Conservation (phyloP, 64 coral and sea anemone species). For the Stichodactyla mertensii region DNA sequence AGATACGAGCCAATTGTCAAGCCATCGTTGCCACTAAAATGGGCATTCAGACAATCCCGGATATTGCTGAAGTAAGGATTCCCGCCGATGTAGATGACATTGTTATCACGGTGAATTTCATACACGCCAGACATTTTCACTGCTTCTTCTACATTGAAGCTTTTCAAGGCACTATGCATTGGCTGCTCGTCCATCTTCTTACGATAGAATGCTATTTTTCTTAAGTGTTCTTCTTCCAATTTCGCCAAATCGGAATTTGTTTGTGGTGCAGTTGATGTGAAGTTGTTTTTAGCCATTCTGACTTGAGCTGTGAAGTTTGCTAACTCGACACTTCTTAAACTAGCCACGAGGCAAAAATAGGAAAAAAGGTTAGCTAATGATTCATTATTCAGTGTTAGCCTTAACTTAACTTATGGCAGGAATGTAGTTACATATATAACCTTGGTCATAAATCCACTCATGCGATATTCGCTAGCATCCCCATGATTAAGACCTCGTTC, state of each 20-base stretch:
- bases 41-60: conserved; percentile 93
- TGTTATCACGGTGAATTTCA: conserved; percentile 59
- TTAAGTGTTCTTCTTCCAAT: conserved; percentile 61
- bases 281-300: background rate
- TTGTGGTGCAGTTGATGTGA: background rate
- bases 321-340: background rate
- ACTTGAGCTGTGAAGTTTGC: background rate
- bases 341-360: background rate
- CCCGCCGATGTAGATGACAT: conserved; percentile 91
- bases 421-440: too few relatives aligned
- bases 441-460: too few relatives aligned
- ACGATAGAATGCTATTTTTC: conserved; percentile 62
- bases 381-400: too few relatives aligned
- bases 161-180: conserved; percentile 74
- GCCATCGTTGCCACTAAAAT: conserved; percentile 98
- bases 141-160: conserved; percentile 86
- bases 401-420: too few relatives aligned
- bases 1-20: conserved; percentile 85
- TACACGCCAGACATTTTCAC: conserved; percentile 89
- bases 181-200: conserved; percentile 70
- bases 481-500: too few relatives aligned
- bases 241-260: background rate
- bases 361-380: background rate
- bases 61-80: conserved; percentile 99
- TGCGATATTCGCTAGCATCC: too few relatives aligned